Evolutionary conservation across 37 sponge, comb jelly and placozoan genomes (phyloP), one percentile per base, ranked within the genome.

Genomic region (Amphimedon queenslandica): DNA sequence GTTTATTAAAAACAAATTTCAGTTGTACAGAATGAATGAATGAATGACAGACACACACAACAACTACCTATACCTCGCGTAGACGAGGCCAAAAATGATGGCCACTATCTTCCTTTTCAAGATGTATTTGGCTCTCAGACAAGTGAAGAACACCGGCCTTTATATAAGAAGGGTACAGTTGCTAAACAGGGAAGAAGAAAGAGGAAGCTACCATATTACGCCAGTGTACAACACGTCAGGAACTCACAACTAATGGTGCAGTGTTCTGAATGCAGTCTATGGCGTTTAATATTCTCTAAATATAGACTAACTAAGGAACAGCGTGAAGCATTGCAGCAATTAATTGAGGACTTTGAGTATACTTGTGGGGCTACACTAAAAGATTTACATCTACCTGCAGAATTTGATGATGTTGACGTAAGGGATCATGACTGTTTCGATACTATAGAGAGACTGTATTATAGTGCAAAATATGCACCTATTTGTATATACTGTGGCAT

Each of bases 401-500:
- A 13, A 2, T 51, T 76, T 0, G 70, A 67, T 3, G 4, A 73
- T 24, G 77, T 80, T 55, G 57, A 35, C 28, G 60, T 41, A 2
- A 37, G 51, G n/a, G 73, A 77, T 2, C 28, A 72, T 6, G 2
- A 53, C 16, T 80, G 81, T 63, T 1, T 68, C 34, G 56, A 65
- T 38, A 72, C 77, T 21, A 55, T 86, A 10, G 81, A 77, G 66
- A 77, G 65, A 27, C 67, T 72, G 56, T 86, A 86, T 56, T 80
- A 64, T 70, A 75, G 77, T 24, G 81, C 81, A 63, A 70, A 72
- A 18, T 70, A 77, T 31, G 66, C 57, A 18, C 69, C 82, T 18
- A 77, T 87, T 29, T 87, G 81, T 80, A 39, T 75, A 21, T 72
- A 80, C 57, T 80, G 82, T 53, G 71, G 74, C 37, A 36, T 8